These are phyloP conservation scores for Parotocinclus haroldoi DNA, from an alignment of 2,797 vertebrate genomes.

Conservation along the genomic window DNA sequence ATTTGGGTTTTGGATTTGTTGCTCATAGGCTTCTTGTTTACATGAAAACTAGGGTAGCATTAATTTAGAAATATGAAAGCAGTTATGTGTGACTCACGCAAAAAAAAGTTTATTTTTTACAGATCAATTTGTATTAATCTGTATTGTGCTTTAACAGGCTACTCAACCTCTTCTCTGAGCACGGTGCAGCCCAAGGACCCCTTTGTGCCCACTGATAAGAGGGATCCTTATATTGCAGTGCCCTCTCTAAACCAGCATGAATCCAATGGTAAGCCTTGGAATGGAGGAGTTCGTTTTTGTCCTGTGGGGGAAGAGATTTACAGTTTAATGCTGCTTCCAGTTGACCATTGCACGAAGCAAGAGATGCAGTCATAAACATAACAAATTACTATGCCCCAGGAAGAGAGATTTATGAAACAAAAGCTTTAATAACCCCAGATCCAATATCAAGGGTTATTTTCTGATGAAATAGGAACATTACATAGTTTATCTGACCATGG, in stretches of 20 bases:
- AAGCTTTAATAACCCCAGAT: constrained; percentile 59
- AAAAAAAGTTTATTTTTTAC: no score
- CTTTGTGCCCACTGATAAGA: constrained; percentile 84
- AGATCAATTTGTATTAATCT: constrained; percentile 13
- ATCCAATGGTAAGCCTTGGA: constrained; percentile 99
- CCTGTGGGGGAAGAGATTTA: constrained; percentile 73
- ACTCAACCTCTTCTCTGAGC: constrained; percentile 86
- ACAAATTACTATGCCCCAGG: constrained; percentile 57
- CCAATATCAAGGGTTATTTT: constrained; percentile 72
- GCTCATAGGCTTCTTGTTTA: no score
- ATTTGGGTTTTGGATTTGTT: no score
- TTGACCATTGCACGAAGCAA: constrained; percentile 58
- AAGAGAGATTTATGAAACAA: constrained; percentile 64
- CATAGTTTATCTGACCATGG: constrained; percentile 66
- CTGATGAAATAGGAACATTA: constrained; percentile 55
- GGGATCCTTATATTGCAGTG: constrained; percentile 90
- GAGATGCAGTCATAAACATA: constrained; percentile 40
- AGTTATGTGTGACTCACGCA: no score
- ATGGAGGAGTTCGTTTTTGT: constrained; percentile 67
- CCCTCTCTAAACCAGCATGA: constrained; percentile 94
- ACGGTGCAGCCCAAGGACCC: constrained; percentile 84
- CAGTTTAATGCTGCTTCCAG: constrained; percentile 87
- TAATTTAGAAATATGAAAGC: no score
- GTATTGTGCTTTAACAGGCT: constrained; percentile 81
- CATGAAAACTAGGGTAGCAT: no score